Conservation (phyloP, 1,140 invertebrate genomes). For the Drosophila serrata region DNA sequence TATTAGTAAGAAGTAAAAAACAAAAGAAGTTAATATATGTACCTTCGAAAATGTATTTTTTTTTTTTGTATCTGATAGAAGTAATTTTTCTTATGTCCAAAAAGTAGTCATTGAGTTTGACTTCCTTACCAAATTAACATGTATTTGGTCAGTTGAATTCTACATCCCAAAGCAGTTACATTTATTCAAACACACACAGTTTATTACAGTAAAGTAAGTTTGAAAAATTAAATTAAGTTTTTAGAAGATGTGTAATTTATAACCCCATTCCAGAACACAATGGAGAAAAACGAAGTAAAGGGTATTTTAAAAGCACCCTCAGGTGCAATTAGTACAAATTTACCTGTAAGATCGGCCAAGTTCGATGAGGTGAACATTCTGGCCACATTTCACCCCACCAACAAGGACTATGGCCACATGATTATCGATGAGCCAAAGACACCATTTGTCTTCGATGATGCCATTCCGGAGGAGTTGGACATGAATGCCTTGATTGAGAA, state of each 20-base stretch:
- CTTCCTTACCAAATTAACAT: background rate
- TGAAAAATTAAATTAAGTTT: too few species aligned
- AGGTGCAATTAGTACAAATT: too few species aligned
- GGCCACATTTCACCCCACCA: conserved; percentile 63
- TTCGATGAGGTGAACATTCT: conserved; percentile 73
- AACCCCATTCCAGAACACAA: background rate
- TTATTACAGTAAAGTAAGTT: background rate
- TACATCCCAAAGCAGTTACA: background rate
- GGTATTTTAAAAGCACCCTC: conserved; percentile 50
- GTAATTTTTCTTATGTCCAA: background rate
- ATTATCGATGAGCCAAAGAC: conserved; percentile 99
- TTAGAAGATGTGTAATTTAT: background rate
- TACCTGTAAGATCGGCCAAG: conserved; percentile 51
- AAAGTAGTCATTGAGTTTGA: conserved; percentile 1
- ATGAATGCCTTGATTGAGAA: conserved; percentile 91
- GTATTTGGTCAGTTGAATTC: background rate
- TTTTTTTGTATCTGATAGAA: too few species aligned
- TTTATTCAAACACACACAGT: background rate
- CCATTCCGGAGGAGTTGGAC: conserved; percentile 89
- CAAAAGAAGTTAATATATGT: too few species aligned
- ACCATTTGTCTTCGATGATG: conserved; percentile 91
- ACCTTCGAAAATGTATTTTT: background rate
- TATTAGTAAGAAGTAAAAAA: too few species aligned
- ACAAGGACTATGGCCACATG: conserved; percentile 98
- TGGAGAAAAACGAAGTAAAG: conserved; percentile 4